Evolutionary conservation across 2,113 vertebrate genomes (phyloP), one percentile per base, ranked within the genome.

Genomic region (Edolisoma coerulescens): DNA sequence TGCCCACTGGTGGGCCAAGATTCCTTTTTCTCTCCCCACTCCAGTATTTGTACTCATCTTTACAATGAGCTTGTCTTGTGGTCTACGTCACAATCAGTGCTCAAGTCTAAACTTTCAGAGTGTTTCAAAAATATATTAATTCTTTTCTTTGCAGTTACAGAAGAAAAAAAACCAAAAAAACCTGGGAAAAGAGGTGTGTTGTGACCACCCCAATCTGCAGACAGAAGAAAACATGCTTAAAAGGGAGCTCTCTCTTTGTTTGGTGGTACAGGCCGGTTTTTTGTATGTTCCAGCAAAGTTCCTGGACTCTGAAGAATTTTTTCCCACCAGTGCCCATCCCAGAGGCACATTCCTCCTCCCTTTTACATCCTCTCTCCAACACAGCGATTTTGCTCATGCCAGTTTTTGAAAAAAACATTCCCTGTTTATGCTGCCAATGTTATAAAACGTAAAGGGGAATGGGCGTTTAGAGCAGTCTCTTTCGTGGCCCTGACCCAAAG

Each of bases 321-420:
- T 69, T 88, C 39, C 42, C 35, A 50, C 47, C 1, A 9, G 13
- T 22, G 5, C 9, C 37, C 37, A 54, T 33, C n/a, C 7, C 41
- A 87, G 49, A 20, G 11, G 12, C 37, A 74, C 0, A 0, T 39
- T 83, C 35, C 12, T 59, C 26, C 28, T 49, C 80, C 32, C 30
- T 69, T 63, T 47, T 42, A 71, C 20, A 35, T 27, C 42, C 3
- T 52, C 67, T 64, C 27, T 73, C 33, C 21, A 89, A 35, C 2
- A 2, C 30, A 61, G 14, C 5, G n/a, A 76, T 79, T 90, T 83
- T 76, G 44, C 23, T 74, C 49, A 35, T 39, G 12, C 13, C 26
- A 70, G 17, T 32, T 91, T 82, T 45, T 3, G 1, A n/a, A 61
- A 76, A 76, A 92, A 64, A 7, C 0, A 0, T 49, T 65, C 16